These are phyloP conservation scores for Meteorus colon DNA, from an alignment of 2,888 invertebrate genomes.

Conservation along the genomic window DNA sequence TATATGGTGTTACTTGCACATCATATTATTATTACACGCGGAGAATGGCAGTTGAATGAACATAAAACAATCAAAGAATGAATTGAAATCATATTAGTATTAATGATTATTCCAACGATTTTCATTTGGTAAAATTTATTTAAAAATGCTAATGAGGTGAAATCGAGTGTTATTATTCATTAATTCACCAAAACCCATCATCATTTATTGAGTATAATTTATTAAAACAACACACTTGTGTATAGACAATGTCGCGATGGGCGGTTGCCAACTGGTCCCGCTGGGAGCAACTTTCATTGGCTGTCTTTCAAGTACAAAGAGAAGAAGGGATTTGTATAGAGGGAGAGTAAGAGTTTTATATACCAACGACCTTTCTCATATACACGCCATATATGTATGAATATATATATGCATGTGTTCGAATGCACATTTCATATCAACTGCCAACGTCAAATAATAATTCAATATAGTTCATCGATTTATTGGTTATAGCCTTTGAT, in stretches of 20 bases:
- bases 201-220: slow-evolving; percentile 29
- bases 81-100: too few relatives aligned
- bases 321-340: slow-evolving; percentile 33
- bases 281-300: slow-evolving; percentile 57
- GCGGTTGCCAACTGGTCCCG: slow-evolving; percentile 72
- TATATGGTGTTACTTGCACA: slow-evolving; percentile 30
- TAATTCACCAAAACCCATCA: background rate
- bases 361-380: slow-evolving; percentile 4
- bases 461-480: slow-evolving; percentile 41
- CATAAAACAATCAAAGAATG: background rate
- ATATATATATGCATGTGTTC: slow-evolving; percentile 28
- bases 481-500: slow-evolving; percentile 19
- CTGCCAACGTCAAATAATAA: slow-evolving; percentile 38
- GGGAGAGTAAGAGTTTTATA: slow-evolving; percentile 14
- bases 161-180: slow-evolving; percentile 9
- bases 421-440: slow-evolving; percentile 38
- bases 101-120: too few relatives aligned
- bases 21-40: background rate
- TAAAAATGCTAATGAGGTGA: background rate
- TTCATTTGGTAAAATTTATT: too few relatives aligned
- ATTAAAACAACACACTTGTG: slow-evolving; percentile 33
- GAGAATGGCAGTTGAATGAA: background rate
- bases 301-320: slow-evolving; percentile 58
- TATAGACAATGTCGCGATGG: slow-evolving; percentile 69
- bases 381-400: background rate